Base-by-base conservation (phyloP, 2,113 vertebrate species). In the Rhodinocichla rosea region DNA sequence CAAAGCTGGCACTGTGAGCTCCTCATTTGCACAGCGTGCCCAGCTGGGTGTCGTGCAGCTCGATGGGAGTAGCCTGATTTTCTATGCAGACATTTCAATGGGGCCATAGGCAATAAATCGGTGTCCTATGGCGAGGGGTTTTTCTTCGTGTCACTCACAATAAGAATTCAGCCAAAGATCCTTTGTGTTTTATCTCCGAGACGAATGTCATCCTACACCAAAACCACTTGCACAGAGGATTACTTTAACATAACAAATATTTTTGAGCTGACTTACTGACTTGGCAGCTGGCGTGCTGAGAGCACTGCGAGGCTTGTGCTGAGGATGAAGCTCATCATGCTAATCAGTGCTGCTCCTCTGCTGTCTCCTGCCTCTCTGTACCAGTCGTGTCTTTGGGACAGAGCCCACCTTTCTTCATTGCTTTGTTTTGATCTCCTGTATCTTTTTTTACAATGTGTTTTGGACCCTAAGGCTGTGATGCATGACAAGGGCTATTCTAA, bases 241-340 rank as follows among this genome's bases (percentile, higher is more conserved):
- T 89, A 65, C 71, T 94, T 90, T 50, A 92, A 57, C 74, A 37
- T 87, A 85, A 91, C 89, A 92, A 56, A 85, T 90, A 86, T 85
- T 91, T 95, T 33, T 28, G 65, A 67, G 85, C 76, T 92, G 85
- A 63, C 60, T 95, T 94, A 78, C 63, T 3, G 7, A 7, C 82
- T 73, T 67, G 91, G 64, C 90, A 91, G 63, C 0, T 0, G 64
- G 52, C 1, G 0, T 77, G 67, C 93, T 91, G 92, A 65, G 79
- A 83, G 64, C 23, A 3, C 63, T 70, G 39, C 0, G 0, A 80
- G 76, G 13, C 82, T 88, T 71, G n/a, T 81, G 56, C 76, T 75
- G 82, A 56, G 79, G 75, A 55, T 4, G 14, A 39, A 80, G 56
- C 42, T 83, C 13, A 2, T 83, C 2, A 1, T 83, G 50, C 63